Conservation (phyloP, 2,888 invertebrate genomes). For the Andrena dorsata region DNA sequence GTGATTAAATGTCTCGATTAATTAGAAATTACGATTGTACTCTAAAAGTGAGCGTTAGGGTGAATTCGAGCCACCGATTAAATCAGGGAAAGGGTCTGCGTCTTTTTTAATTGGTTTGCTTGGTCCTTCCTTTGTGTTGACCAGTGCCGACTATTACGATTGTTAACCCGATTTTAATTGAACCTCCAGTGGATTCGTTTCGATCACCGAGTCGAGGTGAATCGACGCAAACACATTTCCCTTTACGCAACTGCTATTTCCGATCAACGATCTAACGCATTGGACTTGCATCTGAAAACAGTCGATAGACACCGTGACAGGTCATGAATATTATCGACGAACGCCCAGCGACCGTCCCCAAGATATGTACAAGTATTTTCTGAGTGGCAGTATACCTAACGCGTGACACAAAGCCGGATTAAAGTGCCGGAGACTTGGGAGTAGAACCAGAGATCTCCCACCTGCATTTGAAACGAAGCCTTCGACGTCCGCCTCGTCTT, state of each 20-base stretch:
- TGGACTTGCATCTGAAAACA: conserved; percentile 47
- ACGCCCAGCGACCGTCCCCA: conserved; percentile 14
- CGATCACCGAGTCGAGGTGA: not conserved
- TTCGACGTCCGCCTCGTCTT: conserved; percentile 50
- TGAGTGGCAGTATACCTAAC: conserved; percentile 50
- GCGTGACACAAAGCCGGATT: conserved; percentile 73
- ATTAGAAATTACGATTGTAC: conserved; percentile 3
- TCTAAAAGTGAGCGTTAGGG: not conserved
- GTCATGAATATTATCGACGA: conserved; percentile 68
- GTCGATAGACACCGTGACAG: conserved; percentile 44
- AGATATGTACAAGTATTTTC: conserved; percentile 64
- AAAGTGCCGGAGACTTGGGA: conserved; percentile 44
- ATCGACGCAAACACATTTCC: not conserved
- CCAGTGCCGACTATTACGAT: not conserved
- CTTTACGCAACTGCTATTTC: conserved; percentile 2
- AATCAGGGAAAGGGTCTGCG: not conserved
- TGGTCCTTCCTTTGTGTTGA: not conserved
- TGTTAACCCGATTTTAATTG: not conserved
- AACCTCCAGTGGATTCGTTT: not conserved
- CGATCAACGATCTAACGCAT: conserved; percentile 24
- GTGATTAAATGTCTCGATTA: not conserved
- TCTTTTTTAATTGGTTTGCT: not conserved
- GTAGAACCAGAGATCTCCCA: conserved; percentile 44
- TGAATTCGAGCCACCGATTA: not conserved
- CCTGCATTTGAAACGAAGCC: conserved; percentile 17